Conservation (phyloP, 2,113 vertebrate genomes). For the Jaculus jaculus region DNA sequence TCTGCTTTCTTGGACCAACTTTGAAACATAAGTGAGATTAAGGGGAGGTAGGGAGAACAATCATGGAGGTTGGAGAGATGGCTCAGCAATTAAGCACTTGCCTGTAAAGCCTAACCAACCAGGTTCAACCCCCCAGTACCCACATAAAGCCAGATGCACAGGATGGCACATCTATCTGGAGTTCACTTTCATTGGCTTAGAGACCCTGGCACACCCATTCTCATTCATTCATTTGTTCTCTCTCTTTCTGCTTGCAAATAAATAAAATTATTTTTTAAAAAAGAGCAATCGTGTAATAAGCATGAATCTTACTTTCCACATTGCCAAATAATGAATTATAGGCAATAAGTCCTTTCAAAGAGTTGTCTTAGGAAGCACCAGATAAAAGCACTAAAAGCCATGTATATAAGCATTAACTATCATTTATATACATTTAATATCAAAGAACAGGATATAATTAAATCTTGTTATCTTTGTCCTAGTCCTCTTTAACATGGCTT, state of each 20-base stretch:
- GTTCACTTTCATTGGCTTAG: too few species aligned
- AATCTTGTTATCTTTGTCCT: neutral
- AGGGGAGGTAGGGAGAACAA: neutral
- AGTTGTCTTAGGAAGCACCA: neutral
- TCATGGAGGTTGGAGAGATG: too few species aligned
- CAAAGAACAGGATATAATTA: neutral
- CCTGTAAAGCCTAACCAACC: too few species aligned
- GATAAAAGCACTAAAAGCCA: neutral
- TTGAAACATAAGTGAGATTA: slow-evolving; percentile 10
- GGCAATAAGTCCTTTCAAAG: neutral
- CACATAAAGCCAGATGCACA: too few species aligned
- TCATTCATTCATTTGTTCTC: too few species aligned
- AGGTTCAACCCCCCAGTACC: too few species aligned
- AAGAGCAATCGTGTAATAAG: neutral
- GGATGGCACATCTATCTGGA: too few species aligned
- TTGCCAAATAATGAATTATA: neutral
- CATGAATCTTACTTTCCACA: neutral
- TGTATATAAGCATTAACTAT: neutral
- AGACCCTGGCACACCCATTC: too few species aligned
- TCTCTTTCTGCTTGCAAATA: too few species aligned
- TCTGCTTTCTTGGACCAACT: neutral
- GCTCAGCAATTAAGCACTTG: too few species aligned
- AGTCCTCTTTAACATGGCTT: neutral
- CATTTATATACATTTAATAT: slow-evolving; percentile 35
- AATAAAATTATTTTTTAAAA: neutral